Evolutionary conservation across 2,113 vertebrate genomes (phyloP), one percentile per base, ranked within the genome.

Genomic region (Elanus axillaris): DNA sequence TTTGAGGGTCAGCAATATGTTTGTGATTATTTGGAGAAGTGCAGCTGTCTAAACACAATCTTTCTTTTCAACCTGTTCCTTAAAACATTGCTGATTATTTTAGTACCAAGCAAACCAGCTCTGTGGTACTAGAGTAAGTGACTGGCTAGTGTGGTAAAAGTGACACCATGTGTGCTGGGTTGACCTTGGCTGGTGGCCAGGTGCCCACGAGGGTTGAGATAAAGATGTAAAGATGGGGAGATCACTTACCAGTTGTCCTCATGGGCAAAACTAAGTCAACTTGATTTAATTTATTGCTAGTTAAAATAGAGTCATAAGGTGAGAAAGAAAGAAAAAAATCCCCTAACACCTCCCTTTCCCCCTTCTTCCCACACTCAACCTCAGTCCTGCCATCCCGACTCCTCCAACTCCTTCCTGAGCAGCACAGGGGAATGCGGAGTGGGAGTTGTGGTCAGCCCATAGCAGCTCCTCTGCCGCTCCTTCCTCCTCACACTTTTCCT

Each of bases 391-490:
- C 7, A 16, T 63, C n/a, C 48, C 5, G 21, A 71, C 17, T 16
- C 13, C 4, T 47, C n/a, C 40, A 18, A 14, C 40, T 62, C 34
- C 40, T 53, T 55, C 42, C 16, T 1, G 3, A n/a, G 56, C 2
- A 0, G 21, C 3, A 6, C 31, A 22, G 34, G 2, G 21, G 8
- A 25, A 40, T 5, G 21, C 22, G 26, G 6, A 29, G 4, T 3
- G n/a, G 29, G 36, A 13, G 36, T 15, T 22, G 31, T 22, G 23
- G 8, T 18, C 27, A 59, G 36, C 26, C 76, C 31, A 5, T 2
- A 9, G 3, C 8, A 29, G 48, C 42, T 29, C 18, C 26, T 43
- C 26, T 36, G 23, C 40, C 2, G 6, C 68, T 25, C 32, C 7
- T 21, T 31, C 10, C 34, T 21, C 16, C 58, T 84, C 31, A 34